Evolutionary conservation across 1,140 invertebrate genomes (phyloP).

Genomic region (Bombus balteatus): DNA sequence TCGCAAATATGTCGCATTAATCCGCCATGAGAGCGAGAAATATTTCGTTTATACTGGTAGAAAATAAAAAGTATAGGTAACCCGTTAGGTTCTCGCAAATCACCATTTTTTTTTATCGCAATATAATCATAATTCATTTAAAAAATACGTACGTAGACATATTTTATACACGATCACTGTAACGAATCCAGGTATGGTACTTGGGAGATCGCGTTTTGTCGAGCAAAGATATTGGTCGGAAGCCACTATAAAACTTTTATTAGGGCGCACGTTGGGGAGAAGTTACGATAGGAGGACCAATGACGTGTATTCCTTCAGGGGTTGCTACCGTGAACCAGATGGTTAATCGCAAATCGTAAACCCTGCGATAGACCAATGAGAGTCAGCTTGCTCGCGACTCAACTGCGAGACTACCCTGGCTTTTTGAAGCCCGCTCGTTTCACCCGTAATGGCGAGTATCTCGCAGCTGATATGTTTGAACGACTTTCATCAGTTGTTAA

Average conservation of each 20-base stretch:
- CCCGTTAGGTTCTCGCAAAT: background rate
- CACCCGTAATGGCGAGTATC: slow-evolving; percentile 72
- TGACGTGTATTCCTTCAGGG: slow-evolving; percentile 47
- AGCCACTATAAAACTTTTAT: slow-evolving; percentile 68
- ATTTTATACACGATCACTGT: background rate
- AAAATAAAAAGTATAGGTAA: background rate
- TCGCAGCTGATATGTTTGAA: slow-evolving; percentile 62
- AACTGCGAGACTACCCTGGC: slow-evolving; percentile 38
- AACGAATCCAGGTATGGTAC: slow-evolving; percentile 17
- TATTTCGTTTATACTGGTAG: background rate
- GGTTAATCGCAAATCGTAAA: slow-evolving; percentile 55
- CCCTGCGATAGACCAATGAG: slow-evolving; percentile 53
- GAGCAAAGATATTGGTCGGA: slow-evolving; percentile 61
- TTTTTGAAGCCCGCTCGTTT: slow-evolving; percentile 45
- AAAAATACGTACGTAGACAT: background rate
- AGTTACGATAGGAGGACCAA: slow-evolving; percentile 64
- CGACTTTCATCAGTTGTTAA: slow-evolving; percentile 74
- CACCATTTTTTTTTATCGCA: background rate
- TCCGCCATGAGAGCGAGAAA: background rate
- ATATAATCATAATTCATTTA: background rate
- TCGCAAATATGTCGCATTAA: background rate
- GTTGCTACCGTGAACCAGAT: slow-evolving; percentile 55
- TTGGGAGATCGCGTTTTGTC: slow-evolving; percentile 3
- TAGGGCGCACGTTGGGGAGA: slow-evolving; percentile 40
- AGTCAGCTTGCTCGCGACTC: background rate